Evolutionary conservation across 1,140 invertebrate species (phyloP), one percentile per base, ranked within the genome.

Genomic region (Chelonus insularis): DNA sequence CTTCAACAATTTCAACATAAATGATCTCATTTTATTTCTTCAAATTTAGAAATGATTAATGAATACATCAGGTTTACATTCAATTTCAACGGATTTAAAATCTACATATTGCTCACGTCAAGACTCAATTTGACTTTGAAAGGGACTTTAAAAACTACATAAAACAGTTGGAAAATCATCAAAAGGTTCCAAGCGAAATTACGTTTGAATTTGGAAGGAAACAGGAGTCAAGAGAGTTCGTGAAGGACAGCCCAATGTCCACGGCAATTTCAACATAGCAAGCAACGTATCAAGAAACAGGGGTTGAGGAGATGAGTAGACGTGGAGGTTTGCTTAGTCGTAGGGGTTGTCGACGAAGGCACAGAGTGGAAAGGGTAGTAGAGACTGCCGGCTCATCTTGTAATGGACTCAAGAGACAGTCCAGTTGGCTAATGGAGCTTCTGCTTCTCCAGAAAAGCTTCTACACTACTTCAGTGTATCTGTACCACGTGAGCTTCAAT

Each of bases 371-470:
- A 70, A 72, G 68, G 68, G 70, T 58, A 67, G 55, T 32, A 37
- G 62, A 58, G 56, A 41, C 50, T 62, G 50, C 52, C 56, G 66
- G 76, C 79, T 81, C 78, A 80, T 80, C 78, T 81, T 81, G 79
- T 81, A 81, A 81, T 81, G 79, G 79, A 81, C 79, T 81, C 78
- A 73, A 73, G 79, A 80, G 79, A 81, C 78, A 81, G 75, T 73
- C 79, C 76, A 80, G 77, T 77, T 72, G 78, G 75, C 78, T 81
- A 81, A 81, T 81, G 79, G 79, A 81, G 73, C 58, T 54, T 74
- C 69, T 72, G 73, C 75, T 75, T 67, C 71, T 71, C 69, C 70
- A 75, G 71, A 80, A 81, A 80, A 77, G 77, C 77, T 80, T 77
- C 78, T 76, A 73, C 75, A 14, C 16, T 76, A 77, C 25, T 34